These are phyloP conservation scores for Nothocercus nigrocapillus DNA, from an alignment of 2,113 vertebrate species.

Conservation along the genomic window DNA sequence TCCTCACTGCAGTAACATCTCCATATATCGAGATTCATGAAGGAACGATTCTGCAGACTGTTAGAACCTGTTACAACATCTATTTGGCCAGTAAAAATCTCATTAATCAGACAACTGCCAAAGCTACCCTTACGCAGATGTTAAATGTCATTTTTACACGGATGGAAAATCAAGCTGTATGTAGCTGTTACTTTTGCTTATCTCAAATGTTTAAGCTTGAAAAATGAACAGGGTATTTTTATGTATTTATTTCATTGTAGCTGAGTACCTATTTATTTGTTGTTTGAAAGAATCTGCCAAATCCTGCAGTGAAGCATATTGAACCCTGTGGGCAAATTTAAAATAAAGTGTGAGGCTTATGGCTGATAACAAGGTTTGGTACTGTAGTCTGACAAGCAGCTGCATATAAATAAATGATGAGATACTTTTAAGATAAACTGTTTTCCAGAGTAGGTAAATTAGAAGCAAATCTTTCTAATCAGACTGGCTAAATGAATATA, in stretches of 20 bases:
- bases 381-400: not conserved
- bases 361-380: not conserved
- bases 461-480: not conserved
- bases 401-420: not conserved
- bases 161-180: constrained; percentile 97
- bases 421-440: not conserved
- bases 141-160: constrained; percentile 97
- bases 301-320: not conserved
- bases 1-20: constrained; percentile 94
- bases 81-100: constrained; percentile 98
- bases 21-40: constrained; percentile 97
- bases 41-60: constrained; percentile 94
- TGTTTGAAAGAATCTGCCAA: not conserved
- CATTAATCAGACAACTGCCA: constrained; percentile 98
- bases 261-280: not conserved
- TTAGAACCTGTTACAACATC: constrained; percentile 98
- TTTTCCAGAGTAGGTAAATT: not conserved
- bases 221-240: not conserved
- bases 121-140: constrained; percentile 98
- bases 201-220: not conserved
- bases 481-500: not conserved
- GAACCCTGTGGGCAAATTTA: not conserved
- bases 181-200: constrained; percentile 45
- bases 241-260: not conserved
- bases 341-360: not conserved